Evolutionary conservation across 1,140 invertebrate species (phyloP).

Genomic region (Drosophila bocki): DNA sequence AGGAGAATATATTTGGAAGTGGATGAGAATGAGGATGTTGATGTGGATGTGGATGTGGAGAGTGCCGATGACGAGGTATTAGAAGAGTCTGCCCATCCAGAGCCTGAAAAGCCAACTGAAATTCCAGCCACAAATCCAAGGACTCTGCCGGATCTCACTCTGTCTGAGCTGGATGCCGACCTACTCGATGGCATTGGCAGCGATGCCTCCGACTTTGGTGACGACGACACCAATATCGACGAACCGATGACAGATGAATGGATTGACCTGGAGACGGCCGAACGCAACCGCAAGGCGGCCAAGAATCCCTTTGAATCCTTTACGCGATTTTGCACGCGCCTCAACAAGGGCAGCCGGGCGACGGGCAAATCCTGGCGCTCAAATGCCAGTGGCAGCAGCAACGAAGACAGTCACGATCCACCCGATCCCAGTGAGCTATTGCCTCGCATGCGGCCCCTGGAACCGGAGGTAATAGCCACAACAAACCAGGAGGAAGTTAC

Average conservation of each 20-base stretch:
- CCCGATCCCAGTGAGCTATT: slow-evolving; percentile 33
- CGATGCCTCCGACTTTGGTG: slow-evolving; percentile 8
- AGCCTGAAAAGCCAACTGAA: too few relatives aligned
- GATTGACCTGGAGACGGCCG: slow-evolving; percentile 42
- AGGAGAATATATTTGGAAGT: not conserved
- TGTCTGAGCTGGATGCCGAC: slow-evolving; percentile 10
- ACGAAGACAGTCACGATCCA: not conserved
- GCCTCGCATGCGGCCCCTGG: slow-evolving; percentile 26
- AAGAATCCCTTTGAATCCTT: slow-evolving; percentile 43
- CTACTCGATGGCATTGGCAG: slow-evolving; percentile 48
- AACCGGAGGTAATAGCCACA: slow-evolving; percentile 1
- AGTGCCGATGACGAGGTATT: not conserved
- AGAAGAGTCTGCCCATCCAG: not conserved
- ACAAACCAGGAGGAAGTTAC: not conserved
- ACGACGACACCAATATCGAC: not conserved
- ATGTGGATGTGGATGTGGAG: not conserved
- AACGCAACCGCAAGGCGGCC: not conserved
- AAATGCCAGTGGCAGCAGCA: not conserved
- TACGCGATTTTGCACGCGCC: slow-evolving; percentile 31
- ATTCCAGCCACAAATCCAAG: not conserved
- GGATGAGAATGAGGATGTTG: not conserved
- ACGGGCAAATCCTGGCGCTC: not conserved
- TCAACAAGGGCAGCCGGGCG: slow-evolving; percentile 13
- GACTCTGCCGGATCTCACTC: not conserved
- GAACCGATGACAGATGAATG: slow-evolving; percentile 29